A percentile compares a stretch with the other conserved stretches of the same genome.
phyloP scores from a whole-genome alignment of 2,888 invertebrate species.

The Acanthosepion esculentum region DNA sequence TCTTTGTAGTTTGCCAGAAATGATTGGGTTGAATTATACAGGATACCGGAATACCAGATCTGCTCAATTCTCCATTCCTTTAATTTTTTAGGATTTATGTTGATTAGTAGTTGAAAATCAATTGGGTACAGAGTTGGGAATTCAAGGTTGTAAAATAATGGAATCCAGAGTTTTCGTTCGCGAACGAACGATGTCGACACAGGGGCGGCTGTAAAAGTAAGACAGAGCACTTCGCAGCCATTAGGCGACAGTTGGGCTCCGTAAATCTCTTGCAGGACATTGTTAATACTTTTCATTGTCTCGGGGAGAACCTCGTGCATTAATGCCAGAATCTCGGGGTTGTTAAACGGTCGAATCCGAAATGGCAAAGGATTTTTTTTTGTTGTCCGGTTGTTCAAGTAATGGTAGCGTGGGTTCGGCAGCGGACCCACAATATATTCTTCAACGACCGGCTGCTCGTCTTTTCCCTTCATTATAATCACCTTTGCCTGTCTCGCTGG shows the following conservation, averaged over 20 bases:
- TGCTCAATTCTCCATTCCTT: conserved; percentile 63
- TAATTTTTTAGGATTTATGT: conserved; percentile 61
- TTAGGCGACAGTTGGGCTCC: conserved; percentile 57
- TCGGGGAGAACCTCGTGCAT: conserved; percentile 58
- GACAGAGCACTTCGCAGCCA: conserved; percentile 61
- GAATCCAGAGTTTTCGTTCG: conserved; percentile 67
- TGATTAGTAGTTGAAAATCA: conserved; percentile 69
- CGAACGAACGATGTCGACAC: conserved; percentile 64
- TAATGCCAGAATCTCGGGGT: conserved; percentile 63
- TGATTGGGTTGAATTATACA: conserved; percentile 60
- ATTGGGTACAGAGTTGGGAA: conserved; percentile 67
- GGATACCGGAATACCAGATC: conserved; percentile 66
- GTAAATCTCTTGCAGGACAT: conserved; percentile 65
- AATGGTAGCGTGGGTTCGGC: conserved; percentile 57
- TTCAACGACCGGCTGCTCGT: conserved; percentile 61
- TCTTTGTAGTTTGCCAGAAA: conserved; percentile 60
- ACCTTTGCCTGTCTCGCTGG: conserved; percentile 64
- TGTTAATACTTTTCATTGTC: conserved; percentile 56
- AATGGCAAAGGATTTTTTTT: conserved; percentile 64
- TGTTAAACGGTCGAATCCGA: conserved; percentile 65
- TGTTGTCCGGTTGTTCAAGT: conserved; percentile 55
- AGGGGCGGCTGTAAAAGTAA: conserved; percentile 66
- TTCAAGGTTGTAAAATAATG: conserved; percentile 66
- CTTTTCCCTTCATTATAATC: conserved; percentile 64
- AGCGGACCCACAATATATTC: conserved; percentile 68